These are phyloP conservation scores for Ariolimax columbianus DNA, from an alignment of 2,888 invertebrate genomes.

Conservation along the genomic window DNA sequence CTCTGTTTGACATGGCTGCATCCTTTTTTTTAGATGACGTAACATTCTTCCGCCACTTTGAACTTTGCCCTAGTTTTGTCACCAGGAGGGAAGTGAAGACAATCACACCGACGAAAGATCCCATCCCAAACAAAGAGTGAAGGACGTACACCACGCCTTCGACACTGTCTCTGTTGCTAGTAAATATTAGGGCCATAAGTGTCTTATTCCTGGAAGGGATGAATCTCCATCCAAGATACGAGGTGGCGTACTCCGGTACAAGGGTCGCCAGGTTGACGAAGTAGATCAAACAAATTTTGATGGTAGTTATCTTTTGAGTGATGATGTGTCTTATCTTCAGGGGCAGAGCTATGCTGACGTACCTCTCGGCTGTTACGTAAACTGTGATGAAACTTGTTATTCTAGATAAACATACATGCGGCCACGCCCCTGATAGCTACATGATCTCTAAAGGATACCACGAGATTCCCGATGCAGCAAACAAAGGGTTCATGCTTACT, in stretches of 20 bases:
- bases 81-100: not conserved
- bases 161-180: not conserved
- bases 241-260: conserved; percentile 15
- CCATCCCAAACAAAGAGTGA: not conserved
- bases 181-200: not conserved
- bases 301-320: not conserved
- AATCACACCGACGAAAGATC: conserved; percentile 4
- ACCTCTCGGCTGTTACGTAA: conserved; percentile 29
- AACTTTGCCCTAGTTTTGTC: not conserved
- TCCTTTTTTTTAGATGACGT: not conserved
- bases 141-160: not conserved
- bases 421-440: conserved; percentile 13
- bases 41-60: not conserved
- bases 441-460: not conserved
- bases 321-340: conserved; percentile 22
- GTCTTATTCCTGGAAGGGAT: not conserved
- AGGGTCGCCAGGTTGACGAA: not conserved
- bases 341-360: conserved; percentile 7
- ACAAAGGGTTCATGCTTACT: not conserved
- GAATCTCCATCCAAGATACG: conserved; percentile 11
- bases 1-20: not conserved
- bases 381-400: conserved; percentile 32
- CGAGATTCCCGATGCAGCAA: not conserved
- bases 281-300: not conserved
- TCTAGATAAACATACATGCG: conserved; percentile 4